These are phyloP conservation scores for Parauchenoglanis ngamensis DNA, from an alignment of 2,797 vertebrate genomes.

Conservation along the genomic window DNA sequence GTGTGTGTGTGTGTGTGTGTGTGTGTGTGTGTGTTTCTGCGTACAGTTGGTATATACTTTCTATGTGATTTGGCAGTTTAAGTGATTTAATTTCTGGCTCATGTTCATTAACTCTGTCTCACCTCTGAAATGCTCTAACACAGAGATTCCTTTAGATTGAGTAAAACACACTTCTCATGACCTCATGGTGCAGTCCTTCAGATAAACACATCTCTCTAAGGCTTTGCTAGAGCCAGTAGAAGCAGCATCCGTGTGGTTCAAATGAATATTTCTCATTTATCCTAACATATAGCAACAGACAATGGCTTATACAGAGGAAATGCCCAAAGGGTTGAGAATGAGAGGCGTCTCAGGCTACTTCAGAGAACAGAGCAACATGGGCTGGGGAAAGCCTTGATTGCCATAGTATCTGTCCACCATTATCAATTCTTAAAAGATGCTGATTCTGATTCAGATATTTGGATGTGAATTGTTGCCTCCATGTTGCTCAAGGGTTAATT, in stretches of 20 bases:
- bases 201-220: constrained; percentile 32
- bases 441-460: constrained; percentile 10
- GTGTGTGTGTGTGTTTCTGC: not conserved
- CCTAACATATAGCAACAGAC: not conserved
- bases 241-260: constrained; percentile 25
- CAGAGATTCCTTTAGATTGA: constrained; percentile 21
- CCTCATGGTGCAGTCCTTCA: constrained; percentile 24
- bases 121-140: constrained; percentile 9
- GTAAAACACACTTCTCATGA: constrained; percentile 30
- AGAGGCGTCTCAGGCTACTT: not conserved
- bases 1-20: not conserved
- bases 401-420: constrained; percentile 10
- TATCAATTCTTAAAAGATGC: constrained; percentile 1
- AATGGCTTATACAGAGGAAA: not conserved
- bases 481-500: constrained; percentile 16
- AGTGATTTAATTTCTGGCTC: constrained; percentile 40
- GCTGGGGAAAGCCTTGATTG: not conserved
- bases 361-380: constrained; percentile 13
- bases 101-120: constrained; percentile 37
- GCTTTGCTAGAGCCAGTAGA: constrained; percentile 18
- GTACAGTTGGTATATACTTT: not conserved
- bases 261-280: constrained; percentile 22
- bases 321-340: not conserved
- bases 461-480: constrained; percentile 8
- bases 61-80: constrained; percentile 43